Evolutionary conservation across 2,113 vertebrate genomes (phyloP).

Genomic region (Amazona vittata): DNA sequence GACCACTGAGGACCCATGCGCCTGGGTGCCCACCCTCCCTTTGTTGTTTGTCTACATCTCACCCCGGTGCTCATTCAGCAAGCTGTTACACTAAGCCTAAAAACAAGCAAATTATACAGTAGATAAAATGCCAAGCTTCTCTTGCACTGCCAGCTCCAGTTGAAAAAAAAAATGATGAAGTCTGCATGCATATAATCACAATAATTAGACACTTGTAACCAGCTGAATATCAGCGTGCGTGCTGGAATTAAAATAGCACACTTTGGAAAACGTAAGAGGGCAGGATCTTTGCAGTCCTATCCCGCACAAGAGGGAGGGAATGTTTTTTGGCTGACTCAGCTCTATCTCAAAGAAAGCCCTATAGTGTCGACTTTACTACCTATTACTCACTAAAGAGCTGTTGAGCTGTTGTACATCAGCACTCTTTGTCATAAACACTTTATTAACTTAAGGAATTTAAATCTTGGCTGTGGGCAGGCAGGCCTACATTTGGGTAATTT

Average conservation of each 20-base stretch:
- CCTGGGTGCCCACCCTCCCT: neutral
- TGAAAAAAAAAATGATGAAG: constrained; percentile 48
- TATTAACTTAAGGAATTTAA: neutral
- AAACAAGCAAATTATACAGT: constrained; percentile 44
- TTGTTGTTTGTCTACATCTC: neutral
- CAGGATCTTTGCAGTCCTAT: neutral
- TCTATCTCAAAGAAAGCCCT: neutral
- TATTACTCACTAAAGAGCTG: neutral
- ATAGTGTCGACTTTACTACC: neutral
- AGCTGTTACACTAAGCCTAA: constrained; percentile 52
- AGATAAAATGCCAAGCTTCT: constrained; percentile 46
- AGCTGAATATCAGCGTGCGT: constrained; percentile 25
- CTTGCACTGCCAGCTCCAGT: constrained; percentile 33
- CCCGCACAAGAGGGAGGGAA: neutral
- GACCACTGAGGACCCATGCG: neutral
- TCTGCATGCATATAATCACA: constrained; percentile 48
- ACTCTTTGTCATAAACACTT: neutral
- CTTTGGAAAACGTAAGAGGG: neutral
- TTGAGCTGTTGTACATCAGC: neutral
- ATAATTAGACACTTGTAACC: constrained; percentile 61
- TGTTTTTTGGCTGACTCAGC: neutral
- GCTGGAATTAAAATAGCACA: constrained; percentile 49
- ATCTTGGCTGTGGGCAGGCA: neutral
- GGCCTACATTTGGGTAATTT: neutral
- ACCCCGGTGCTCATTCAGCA: neutral